Percentiles rank a stretch among this genome's conserved stretches.
These are phyloP conservation scores for Clamator glandarius DNA, from an alignment of 2,797 vertebrate species.

Conservation along the genomic window DNA sequence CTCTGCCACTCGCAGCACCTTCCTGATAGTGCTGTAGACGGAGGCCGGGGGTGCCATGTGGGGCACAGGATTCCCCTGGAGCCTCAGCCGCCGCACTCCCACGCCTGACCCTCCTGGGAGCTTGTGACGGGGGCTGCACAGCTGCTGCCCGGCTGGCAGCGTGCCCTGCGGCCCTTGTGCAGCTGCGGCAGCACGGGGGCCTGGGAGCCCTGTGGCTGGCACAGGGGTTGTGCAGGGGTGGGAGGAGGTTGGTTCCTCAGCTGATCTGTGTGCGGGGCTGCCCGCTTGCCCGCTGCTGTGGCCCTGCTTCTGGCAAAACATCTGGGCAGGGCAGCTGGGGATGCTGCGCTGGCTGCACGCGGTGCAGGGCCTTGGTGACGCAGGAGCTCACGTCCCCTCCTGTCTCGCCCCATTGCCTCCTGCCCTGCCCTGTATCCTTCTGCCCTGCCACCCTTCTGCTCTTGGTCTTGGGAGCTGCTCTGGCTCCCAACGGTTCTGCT, in stretches of 20 bases:
- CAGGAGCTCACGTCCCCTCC: not conserved
- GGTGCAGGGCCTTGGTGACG: not conserved
- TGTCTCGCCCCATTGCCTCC: not conserved
- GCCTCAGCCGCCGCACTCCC: not conserved
- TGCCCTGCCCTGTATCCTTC: not conserved
- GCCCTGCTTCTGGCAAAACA: not conserved
- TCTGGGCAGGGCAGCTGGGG: conserved; percentile 44
- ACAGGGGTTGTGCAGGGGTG: not conserved
- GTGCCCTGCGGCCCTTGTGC: not conserved
- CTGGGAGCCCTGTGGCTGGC: not conserved
- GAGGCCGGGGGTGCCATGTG: not conserved
- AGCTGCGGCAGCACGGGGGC: not conserved
- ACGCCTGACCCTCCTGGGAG: not conserved
- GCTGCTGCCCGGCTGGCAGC: not conserved
- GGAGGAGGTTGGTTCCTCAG: not conserved
- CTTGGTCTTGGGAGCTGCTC: not conserved
- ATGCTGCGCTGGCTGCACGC: rapidly evolving
- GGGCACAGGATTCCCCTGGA: not conserved
- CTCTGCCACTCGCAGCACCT: not conserved
- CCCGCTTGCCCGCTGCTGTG: not conserved
- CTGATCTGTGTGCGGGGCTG: not conserved
- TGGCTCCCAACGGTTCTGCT: rapidly evolving
- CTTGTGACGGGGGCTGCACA: not conserved
- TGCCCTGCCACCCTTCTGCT: not conserved
- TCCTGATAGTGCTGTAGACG: not conserved